Conservation (phyloP, 2,797 vertebrate species). For the Ptychadena robeensis region DNA sequence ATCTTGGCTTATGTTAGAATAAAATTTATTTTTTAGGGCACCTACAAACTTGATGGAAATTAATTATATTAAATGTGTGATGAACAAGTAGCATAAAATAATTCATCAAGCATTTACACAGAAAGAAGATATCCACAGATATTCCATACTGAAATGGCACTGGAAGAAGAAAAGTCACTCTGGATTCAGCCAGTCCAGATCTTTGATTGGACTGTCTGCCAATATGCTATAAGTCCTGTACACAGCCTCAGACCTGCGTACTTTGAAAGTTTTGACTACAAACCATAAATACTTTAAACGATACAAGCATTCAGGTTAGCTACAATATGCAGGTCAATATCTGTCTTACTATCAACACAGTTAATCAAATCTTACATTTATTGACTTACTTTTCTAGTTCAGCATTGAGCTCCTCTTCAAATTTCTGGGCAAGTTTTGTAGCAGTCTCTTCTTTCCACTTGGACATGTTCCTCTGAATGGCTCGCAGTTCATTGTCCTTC, state of each 20-base stretch:
- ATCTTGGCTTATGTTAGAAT: background rate
- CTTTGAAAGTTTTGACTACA: background rate
- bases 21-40: background rate
- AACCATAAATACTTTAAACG: background rate
- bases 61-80: no score
- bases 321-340: background rate
- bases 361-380: background rate
- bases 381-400: conserved; percentile 76
- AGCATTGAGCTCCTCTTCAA: conserved; percentile 73
- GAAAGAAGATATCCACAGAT: background rate
- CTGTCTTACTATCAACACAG: background rate
- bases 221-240: background rate
- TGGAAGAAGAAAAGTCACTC: no score
- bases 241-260: no score
- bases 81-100: background rate
- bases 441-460: conserved; percentile 76
- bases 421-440: conserved; percentile 71
- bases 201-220: background rate
- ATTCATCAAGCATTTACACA: background rate
- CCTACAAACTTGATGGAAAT: no score
- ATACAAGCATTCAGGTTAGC: no score
- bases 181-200: no score
- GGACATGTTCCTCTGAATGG: conserved; percentile 74
- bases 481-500: conserved; percentile 75
- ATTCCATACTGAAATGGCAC: no score